These are phyloP conservation scores for Caenorhabditis angaria DNA, from an alignment of 2,888 invertebrate species.

Conservation along the genomic window DNA sequence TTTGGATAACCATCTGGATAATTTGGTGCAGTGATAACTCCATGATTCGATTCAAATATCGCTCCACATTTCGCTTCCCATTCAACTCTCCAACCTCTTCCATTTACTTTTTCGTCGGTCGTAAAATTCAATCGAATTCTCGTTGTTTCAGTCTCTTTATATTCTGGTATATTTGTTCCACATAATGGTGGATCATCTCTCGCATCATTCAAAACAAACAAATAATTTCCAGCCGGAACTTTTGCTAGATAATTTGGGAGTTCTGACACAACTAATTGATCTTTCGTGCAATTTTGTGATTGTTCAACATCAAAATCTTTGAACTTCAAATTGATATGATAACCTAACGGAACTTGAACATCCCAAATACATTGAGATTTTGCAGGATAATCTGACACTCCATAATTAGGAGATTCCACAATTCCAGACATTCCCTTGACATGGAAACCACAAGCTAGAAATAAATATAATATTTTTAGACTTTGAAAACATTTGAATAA, in stretches of 20 bases:
- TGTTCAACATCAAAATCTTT: constrained; percentile 60
- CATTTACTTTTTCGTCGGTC: constrained; percentile 51
- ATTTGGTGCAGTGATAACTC: constrained; percentile 66
- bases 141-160: constrained; percentile 51
- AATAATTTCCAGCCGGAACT: constrained; percentile 64
- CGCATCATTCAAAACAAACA: constrained; percentile 65
- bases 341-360: constrained; percentile 61
- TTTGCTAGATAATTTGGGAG: constrained; percentile 64
- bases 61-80: constrained; percentile 68
- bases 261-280: constrained; percentile 59
- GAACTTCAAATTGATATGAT: constrained; percentile 57
- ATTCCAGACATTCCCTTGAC: constrained; percentile 54
- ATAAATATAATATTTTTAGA: neutral
- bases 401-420: constrained; percentile 57
- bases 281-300: constrained; percentile 54
- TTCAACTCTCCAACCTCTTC: constrained; percentile 60
- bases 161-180: neutral
- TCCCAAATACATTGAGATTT: constrained; percentile 68
- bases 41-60: constrained; percentile 57
- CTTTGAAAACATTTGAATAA: no score
- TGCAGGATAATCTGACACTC: constrained; percentile 48
- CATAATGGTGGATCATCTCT: constrained; percentile 43
- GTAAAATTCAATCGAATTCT: constrained; percentile 67
- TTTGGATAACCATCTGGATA: constrained; percentile 70
- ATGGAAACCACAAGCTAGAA: constrained; percentile 60